Base-by-base conservation (phyloP, 2,113 vertebrate genomes). In the Dicentrarchus labrax region DNA sequence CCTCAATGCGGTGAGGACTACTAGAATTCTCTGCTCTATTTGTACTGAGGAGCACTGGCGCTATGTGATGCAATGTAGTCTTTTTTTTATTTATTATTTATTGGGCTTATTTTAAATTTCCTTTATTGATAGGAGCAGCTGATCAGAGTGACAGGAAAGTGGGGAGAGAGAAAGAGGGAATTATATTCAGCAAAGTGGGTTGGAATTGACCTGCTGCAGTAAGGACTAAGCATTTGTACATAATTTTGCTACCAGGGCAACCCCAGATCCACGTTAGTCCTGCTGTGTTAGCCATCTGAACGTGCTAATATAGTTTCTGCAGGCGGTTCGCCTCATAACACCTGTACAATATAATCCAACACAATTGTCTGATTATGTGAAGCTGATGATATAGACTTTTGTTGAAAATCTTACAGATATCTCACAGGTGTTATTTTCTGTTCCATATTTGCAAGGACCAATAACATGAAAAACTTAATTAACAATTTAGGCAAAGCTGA, bases 11-110 rank as follows among this genome's bases (percentile, higher is more conserved):
- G 45, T 50, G 75, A 76, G 21, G 62, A 47, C 84, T 73, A 68
- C 78, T 66, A 73, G 73, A 80, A 85, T 82, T 82, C 50, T 45
- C 78, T 19, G 75, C 78, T 79, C 39, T 61, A 64, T 84, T 74
- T 89, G 79, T 43, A 80, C 62, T 21, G 57, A 47, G 43, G 48
- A 21, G 41, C 19, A 47, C 30, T 38, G 71, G 43, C 41, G 9
- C 56, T 54, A 80, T 50, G 66, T 75, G 65, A 85, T 50, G 80
- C 80, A 82, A 70, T 45, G 47, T 13, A 76, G 74, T 78, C 76
- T 30, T 30, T 30, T 30, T 30, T 30, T 30, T 30, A 30, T 30
- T 30, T 30, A 30, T 30, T 30, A 30, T 30, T 30, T 30, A 30
- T 30, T 30, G 1, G 30, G 2, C 30, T 30, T 30, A 30, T 30